Base-by-base conservation (phyloP, 2,888 invertebrate species). In the Gandaritis pyraliata region DNA sequence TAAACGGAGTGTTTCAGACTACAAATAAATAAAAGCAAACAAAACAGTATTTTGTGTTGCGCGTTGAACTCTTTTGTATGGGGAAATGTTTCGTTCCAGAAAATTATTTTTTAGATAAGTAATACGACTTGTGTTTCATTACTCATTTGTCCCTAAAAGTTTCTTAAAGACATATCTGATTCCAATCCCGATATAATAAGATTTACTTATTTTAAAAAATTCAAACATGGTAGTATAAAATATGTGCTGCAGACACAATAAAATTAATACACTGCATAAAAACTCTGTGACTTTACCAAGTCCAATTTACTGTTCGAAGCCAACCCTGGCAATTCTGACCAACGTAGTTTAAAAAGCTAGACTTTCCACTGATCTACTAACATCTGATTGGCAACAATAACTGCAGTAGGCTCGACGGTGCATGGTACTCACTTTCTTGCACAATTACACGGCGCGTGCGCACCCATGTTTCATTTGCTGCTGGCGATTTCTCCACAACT, bases 361-460 rank as follows among this genome's bases (percentile, higher is more conserved):
- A 59, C 63, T 64, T 64, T 64, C 59, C 52, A 55, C 36, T 51
- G 52, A 52, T 59, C 62, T 52, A 52, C 41, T 15, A 38, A 43
- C 58, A 51, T 51, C 60, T 51, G 52, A 61, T 61, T 61, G 56
- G 50, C 54, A 54, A 48, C 57, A 56, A 46, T 47, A 57, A 55
- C 55, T 59, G 61, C 63, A 58, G 58, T 46, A 54, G 62, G 58
- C 63, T 58, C 55, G 58, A 29, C 58, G 59, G 64, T 57, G 63
- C 73, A 71, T 60, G 63, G 62, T 69, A 72, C 68, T 79, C 83
- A 83, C 90, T 90, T 91, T 90, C 90, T 87, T 89, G 75, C 82
- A 82, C 89, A 88, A 90, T 86, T 86, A 87, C 86, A 90, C 87
- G 89, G 85, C 81, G 80, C 72, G 63, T 72, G 86, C 76, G 77